phyloP scores from a whole-genome alignment of 2,113 vertebrate species.

The Micronycteris hirsuta region DNA sequence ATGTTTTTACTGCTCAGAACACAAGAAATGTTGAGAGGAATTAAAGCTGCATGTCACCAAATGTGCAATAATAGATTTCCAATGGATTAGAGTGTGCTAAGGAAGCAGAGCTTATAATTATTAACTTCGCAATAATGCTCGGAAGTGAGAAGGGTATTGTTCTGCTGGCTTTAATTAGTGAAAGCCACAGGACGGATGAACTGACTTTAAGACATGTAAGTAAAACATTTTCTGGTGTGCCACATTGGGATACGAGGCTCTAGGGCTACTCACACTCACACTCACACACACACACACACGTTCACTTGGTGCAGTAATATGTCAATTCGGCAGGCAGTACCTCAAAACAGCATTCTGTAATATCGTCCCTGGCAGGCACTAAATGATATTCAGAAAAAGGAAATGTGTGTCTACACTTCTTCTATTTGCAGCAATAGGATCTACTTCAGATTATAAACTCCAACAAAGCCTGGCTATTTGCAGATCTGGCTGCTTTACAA shows the following conservation, averaged over 20 bases:
- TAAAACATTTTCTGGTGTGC: background rate
- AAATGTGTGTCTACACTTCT: background rate
- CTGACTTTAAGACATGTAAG: constrained; percentile 10
- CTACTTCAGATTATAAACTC: background rate
- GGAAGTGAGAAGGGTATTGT: background rate
- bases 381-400: background rate
- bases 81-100: background rate
- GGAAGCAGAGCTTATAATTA: constrained; percentile 26
- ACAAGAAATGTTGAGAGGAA: background rate
- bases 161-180: background rate
- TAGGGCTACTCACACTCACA: background rate
- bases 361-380: background rate
- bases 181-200: background rate
- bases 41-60: background rate
- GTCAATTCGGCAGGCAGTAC: background rate
- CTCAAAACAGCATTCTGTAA: background rate
- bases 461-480: background rate
- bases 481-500: constrained; percentile 9
- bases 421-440: background rate
- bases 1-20: background rate
- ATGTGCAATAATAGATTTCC: background rate
- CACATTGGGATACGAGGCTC: background rate
- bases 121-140: background rate
- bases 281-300: background rate
- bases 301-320: background rate